These are phyloP conservation scores for Altica lythri DNA, from an alignment of 2,888 invertebrate genomes.

Conservation along the genomic window DNA sequence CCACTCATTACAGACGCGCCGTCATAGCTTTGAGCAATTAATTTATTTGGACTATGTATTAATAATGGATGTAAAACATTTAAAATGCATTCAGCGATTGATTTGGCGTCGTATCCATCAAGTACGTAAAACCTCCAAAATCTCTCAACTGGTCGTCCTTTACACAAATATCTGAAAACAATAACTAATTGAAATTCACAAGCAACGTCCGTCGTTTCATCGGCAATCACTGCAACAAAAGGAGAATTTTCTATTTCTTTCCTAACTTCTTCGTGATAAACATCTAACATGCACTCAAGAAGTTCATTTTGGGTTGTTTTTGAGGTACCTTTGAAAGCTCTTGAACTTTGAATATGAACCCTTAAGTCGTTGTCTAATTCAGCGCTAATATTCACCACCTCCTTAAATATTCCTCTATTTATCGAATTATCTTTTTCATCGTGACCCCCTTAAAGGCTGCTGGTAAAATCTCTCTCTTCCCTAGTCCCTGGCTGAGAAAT, in stretches of 20 bases:
- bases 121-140: too few relatives aligned
- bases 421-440: too few relatives aligned
- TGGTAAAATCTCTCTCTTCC: neutral
- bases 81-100: slow-evolving; percentile 5
- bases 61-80: slow-evolving; percentile 9
- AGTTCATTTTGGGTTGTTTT: slow-evolving; percentile 13
- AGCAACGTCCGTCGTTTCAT: slow-evolving; percentile 14
- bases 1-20: too few relatives aligned
- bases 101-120: too few relatives aligned
- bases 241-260: slow-evolving; percentile 2
- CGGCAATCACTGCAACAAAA: slow-evolving; percentile 14
- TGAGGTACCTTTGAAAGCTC: too few relatives aligned
- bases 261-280: neutral
- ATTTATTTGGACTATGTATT: too few relatives aligned
- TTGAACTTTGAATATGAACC: too few relatives aligned
- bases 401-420: too few relatives aligned
- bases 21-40: neutral
- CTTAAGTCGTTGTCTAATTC: neutral
- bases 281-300: too few relatives aligned
- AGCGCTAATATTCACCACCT: neutral
- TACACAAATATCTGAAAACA: slow-evolving; percentile 9
- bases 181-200: slow-evolving; percentile 12
- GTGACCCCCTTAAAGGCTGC: neutral
- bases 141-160: slow-evolving; percentile 12
- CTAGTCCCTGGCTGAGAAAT: neutral